A percentile compares a stretch with the other conserved stretches of the same genome.
Evolutionary conservation across 2,797 vertebrate species (phyloP).

Genomic region (Enteromius thamalakanensis): DNA sequence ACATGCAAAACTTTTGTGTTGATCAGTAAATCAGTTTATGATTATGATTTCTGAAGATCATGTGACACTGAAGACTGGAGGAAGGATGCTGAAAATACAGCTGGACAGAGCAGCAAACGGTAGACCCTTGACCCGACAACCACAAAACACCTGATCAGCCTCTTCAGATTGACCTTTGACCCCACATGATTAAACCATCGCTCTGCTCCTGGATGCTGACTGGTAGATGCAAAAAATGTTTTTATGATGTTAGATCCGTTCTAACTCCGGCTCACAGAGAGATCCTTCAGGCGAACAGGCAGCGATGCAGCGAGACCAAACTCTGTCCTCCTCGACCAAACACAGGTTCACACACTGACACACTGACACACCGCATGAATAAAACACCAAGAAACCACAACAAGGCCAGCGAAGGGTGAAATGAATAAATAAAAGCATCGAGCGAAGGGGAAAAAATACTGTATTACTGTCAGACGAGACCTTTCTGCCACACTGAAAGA

Average conservation of each 20-base stretch:
- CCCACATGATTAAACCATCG: not conserved
- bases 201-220: not conserved
- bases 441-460: not conserved
- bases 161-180: not conserved
- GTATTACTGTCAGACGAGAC: not conserved
- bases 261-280: not conserved
- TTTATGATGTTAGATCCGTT: too few relatives aligned
- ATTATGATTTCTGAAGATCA: not conserved
- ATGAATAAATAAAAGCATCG: not conserved
- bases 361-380: not conserved
- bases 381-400: constrained; percentile 6
- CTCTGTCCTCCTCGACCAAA: not conserved
- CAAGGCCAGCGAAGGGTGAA: not conserved
- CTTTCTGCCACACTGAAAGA: not conserved
- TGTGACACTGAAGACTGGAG: not conserved
- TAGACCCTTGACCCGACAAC: not conserved
- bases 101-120: not conserved
- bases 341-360: not conserved
- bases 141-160: not conserved
- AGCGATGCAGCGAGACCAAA: not conserved
- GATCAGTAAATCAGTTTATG: not conserved
- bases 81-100: not conserved
- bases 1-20: not conserved
- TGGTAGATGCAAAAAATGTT: not conserved
- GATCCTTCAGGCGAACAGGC: not conserved